These are phyloP conservation scores for Eupeodes luniger DNA, from an alignment of 2,888 invertebrate genomes.

Conservation along the genomic window DNA sequence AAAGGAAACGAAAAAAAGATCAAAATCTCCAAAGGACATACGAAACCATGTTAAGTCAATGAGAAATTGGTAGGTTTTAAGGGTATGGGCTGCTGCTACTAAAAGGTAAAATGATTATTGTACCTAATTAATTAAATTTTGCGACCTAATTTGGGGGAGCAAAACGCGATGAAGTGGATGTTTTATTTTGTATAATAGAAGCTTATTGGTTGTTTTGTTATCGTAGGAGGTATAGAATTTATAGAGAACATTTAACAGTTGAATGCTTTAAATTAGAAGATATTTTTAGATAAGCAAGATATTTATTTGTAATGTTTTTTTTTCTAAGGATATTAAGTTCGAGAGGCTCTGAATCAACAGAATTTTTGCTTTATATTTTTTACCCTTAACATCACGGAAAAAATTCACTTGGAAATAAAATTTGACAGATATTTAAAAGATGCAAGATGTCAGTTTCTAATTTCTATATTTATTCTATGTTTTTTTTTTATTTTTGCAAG, in stretches of 20 bases:
- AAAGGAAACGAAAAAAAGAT: conserved; percentile 15
- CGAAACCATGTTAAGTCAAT: conserved; percentile 56
- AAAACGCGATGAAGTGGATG: conserved; percentile 10
- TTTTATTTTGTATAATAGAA: neutral
- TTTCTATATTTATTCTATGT: too few species aligned
- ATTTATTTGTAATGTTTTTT: too few species aligned
- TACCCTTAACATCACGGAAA: too few species aligned
- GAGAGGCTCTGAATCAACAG: too few species aligned
- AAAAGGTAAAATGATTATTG: neutral
- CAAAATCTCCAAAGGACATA: conserved; percentile 45
- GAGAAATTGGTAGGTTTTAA: conserved; percentile 7
- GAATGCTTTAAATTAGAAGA: neutral
- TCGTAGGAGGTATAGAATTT: neutral
- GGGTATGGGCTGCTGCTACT: neutral
- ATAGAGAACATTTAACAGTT: neutral
- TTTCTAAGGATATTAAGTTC: too few species aligned
- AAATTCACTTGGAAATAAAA: too few species aligned
- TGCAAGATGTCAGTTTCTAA: too few species aligned
- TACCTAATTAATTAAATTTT: conserved; percentile 65
- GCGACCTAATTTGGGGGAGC: conserved; percentile 42
- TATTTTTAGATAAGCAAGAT: neutral
- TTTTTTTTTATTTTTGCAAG: too few species aligned
- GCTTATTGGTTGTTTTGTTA: neutral
- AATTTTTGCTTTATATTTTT: too few species aligned
- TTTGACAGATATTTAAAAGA: too few species aligned